Evolutionary conservation across 2,113 vertebrate genomes (phyloP).

Genomic region (Chionomys nivalis): DNA sequence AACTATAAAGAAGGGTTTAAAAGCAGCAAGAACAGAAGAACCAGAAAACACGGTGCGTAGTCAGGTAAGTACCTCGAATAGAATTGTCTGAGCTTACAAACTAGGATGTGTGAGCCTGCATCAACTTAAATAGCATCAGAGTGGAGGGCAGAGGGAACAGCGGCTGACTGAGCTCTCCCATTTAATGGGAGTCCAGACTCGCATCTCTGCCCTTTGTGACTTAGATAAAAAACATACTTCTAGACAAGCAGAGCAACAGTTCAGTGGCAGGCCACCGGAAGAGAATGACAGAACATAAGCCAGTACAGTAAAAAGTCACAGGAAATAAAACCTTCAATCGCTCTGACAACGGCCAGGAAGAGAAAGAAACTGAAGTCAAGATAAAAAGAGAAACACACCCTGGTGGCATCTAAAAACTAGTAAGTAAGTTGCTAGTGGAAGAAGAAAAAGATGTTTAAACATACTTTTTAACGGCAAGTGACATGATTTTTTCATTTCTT

Average conservation of each 20-base stretch:
- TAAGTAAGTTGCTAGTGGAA: background rate
- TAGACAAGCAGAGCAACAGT: background rate
- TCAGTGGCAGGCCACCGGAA: background rate
- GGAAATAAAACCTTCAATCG: background rate
- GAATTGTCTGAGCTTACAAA: no score
- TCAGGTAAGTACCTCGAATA: background rate
- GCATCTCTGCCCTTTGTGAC: background rate
- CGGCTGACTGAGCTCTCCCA: background rate
- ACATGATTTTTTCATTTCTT: background rate
- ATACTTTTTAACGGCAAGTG: background rate
- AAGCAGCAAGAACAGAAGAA: background rate
- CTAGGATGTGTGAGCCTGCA: background rate
- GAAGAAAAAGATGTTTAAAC: background rate
- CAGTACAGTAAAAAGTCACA: background rate
- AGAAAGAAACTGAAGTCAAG: background rate
- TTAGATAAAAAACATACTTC: background rate
- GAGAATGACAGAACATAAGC: background rate
- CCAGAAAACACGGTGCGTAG: accelerated
- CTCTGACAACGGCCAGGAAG: background rate
- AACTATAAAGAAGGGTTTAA: background rate
- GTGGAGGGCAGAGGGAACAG: background rate
- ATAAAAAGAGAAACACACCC: background rate
- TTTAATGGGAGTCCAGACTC: background rate
- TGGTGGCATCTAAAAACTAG: background rate
- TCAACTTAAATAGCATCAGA: background rate